Percentiles rank a stretch among this genome's conserved stretches.
These are phyloP conservation scores for Ochlodes sylvanus DNA, from an alignment of 2,888 invertebrate genomes.

Conservation along the genomic window DNA sequence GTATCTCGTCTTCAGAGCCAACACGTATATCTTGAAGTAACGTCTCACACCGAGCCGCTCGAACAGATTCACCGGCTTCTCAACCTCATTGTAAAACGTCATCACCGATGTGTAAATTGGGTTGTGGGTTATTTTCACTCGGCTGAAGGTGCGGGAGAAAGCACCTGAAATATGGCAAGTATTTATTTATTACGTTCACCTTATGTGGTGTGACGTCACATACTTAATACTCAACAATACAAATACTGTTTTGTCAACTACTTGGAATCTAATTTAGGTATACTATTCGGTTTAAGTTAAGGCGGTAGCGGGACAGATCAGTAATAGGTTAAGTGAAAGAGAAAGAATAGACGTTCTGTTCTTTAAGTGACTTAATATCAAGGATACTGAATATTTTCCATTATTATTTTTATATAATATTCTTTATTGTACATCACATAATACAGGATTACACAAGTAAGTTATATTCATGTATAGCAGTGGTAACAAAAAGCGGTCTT, in stretches of 20 bases:
- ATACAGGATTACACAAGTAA: too few species aligned
- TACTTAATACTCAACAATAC: slow-evolving; percentile 59
- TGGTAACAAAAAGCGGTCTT: too few species aligned
- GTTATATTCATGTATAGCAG: too few species aligned
- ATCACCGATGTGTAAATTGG: slow-evolving; percentile 66
- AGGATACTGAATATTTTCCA: too few species aligned
- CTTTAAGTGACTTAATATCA: too few species aligned
- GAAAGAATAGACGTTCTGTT: too few species aligned
- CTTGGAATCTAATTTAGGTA: slow-evolving; percentile 81
- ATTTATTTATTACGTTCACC: slow-evolving; percentile 1
- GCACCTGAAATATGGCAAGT: slow-evolving; percentile 57
- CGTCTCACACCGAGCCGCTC: slow-evolving; percentile 58
- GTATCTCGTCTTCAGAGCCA: slow-evolving; percentile 71
- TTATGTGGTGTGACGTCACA: slow-evolving; percentile 37
- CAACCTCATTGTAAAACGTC: slow-evolving; percentile 71
- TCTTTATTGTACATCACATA: too few species aligned
- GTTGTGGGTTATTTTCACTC: slow-evolving; percentile 73
- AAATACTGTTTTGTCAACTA: slow-evolving; percentile 73
- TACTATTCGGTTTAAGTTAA: slow-evolving; percentile 49
- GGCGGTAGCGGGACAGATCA: slow-evolving; percentile 41
- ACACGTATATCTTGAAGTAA: slow-evolving; percentile 75
- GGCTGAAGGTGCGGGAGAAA: slow-evolving; percentile 77
- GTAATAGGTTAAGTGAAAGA: not conserved
- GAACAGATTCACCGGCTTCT: slow-evolving; percentile 68
- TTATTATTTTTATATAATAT: too few species aligned